Conservation (phyloP, 1,140 invertebrate genomes). For the Trinorchestia longiramus region DNA sequence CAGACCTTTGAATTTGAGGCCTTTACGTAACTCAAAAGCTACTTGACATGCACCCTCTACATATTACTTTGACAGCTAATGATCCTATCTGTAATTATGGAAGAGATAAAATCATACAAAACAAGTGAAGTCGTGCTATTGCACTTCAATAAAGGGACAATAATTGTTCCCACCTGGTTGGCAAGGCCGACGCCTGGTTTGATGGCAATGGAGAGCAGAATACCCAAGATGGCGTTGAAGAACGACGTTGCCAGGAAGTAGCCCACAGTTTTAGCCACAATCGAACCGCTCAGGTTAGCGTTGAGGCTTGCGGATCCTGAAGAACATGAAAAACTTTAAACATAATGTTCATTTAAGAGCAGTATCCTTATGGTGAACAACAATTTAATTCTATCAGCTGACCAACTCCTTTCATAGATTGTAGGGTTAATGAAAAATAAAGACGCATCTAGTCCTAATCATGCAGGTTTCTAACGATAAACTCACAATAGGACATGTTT, state of each 20-base stretch:
- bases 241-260: slow-evolving; percentile 86
- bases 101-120: too few species aligned
- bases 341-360: too few species aligned
- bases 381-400: too few species aligned
- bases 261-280: slow-evolving; percentile 81
- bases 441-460: background rate
- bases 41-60: too few species aligned
- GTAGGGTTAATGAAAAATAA: background rate
- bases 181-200: slow-evolving; percentile 77
- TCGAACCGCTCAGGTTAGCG: slow-evolving; percentile 86
- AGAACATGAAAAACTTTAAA: background rate
- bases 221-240: slow-evolving; percentile 83
- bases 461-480: background rate
- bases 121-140: too few species aligned
- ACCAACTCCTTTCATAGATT: too few species aligned
- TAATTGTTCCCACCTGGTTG: slow-evolving; percentile 69
- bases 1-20: too few species aligned
- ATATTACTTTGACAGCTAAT: too few species aligned
- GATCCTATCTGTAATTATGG: too few species aligned
- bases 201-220: slow-evolving; percentile 79
- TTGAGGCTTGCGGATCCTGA: slow-evolving; percentile 87
- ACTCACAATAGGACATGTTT: background rate
- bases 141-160: too few species aligned
- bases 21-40: too few species aligned
- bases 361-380: too few species aligned